Conservation (phyloP, 2,113 vertebrate species). For the Merops nubicus region DNA sequence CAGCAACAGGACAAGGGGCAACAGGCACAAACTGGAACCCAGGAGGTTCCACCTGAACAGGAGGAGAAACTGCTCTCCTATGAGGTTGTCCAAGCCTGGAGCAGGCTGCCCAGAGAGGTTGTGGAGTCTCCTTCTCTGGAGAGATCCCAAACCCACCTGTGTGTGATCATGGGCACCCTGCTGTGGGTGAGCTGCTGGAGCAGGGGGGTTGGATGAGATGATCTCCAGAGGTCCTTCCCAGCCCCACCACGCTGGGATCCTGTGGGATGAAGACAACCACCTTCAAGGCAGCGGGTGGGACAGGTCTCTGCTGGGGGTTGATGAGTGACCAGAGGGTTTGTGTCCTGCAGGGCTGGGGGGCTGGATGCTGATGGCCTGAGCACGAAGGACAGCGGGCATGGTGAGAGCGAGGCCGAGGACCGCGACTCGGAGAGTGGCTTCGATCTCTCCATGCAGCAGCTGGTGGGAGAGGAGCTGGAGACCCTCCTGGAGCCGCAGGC, state of each 20-base stretch:
- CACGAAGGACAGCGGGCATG: constrained; percentile 86
- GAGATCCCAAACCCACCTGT: background rate
- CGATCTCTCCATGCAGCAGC: constrained; percentile 83
- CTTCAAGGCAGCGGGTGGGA: accelerated
- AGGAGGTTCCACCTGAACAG: background rate
- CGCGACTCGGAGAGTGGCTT: constrained; percentile 80
- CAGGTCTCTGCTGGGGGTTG: background rate
- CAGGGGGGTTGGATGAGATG: background rate
- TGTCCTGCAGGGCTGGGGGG: constrained; percentile 74
- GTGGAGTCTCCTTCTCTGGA: background rate
- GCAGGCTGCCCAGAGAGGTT: background rate
- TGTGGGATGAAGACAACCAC: background rate
- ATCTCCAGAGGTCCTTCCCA: background rate
- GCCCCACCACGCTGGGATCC: background rate
- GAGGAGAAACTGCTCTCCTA: background rate
- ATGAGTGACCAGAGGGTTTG: background rate
- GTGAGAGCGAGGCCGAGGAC: constrained; percentile 86
- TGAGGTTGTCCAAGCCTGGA: background rate
- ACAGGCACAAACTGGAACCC: background rate
- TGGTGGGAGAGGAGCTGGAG: constrained; percentile 86
- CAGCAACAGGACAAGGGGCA: background rate
- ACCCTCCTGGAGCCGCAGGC: constrained; percentile 79
- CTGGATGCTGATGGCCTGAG: constrained; percentile 86
- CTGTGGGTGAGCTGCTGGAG: too few species aligned
- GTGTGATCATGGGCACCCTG: background rate